Conservation (phyloP, 2,113 vertebrate species). For the Sarotherodon lohbergeri region DNA sequence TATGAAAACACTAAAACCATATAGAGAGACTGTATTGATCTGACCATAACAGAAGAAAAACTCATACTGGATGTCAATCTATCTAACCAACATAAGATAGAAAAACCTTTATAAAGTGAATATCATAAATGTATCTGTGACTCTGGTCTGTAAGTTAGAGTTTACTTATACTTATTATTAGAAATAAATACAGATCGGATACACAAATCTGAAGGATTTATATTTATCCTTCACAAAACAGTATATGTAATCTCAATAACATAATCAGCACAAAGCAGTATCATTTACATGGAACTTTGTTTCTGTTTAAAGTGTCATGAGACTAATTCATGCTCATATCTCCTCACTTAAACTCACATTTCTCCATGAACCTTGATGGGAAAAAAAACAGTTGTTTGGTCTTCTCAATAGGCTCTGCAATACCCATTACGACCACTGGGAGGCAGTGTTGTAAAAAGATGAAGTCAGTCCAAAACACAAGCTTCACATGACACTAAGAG, state of each 20-base stretch:
- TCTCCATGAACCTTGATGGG: background rate
- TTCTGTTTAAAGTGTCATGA: background rate
- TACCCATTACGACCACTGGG: background rate
- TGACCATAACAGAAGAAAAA: background rate
- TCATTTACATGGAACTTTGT: background rate
- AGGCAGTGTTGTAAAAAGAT: background rate
- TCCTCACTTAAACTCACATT: background rate
- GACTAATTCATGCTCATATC: background rate
- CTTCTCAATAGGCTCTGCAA: background rate
- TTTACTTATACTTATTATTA: background rate
- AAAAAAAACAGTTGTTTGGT: background rate
- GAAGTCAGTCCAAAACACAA: background rate
- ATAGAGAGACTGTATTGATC: background rate
- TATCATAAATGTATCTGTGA: background rate
- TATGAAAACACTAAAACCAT: background rate
- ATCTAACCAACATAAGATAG: background rate
- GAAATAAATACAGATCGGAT: background rate
- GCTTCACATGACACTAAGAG: background rate
- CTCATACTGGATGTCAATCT: background rate
- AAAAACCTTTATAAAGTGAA: background rate
- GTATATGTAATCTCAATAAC: background rate
- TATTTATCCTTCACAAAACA: background rate
- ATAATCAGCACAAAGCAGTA: background rate
- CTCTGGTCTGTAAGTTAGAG: background rate
- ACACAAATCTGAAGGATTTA: background rate